Conservation (phyloP, 1,140 invertebrate species). For the Drosophila gunungcola region DNA sequence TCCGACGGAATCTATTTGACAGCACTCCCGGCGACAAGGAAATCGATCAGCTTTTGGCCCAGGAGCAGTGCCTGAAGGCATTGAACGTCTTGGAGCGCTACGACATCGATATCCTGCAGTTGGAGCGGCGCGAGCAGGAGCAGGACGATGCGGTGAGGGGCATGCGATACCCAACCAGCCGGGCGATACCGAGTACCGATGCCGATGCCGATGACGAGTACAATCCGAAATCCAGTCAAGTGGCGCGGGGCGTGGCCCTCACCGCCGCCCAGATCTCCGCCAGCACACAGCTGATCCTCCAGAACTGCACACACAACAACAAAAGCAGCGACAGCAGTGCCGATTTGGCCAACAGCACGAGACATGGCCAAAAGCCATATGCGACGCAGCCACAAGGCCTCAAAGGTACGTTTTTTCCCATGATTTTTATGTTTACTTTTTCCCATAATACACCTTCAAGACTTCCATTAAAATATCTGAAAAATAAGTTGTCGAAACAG, state of each 20-base stretch:
- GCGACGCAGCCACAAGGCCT: conserved; percentile 23
- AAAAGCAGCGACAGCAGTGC: not conserved
- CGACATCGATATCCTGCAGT: conserved; percentile 16
- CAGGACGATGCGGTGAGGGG: not conserved
- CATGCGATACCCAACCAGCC: not conserved
- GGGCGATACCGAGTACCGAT: not conserved
- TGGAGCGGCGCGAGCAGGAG: conserved; percentile 10
- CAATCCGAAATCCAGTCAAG: conserved; percentile 1
- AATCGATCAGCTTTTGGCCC: conserved; percentile 23
- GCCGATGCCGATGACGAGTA: conserved; percentile 1
- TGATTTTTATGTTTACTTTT: conserved; percentile 3
- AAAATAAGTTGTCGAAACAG: not conserved
- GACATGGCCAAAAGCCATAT: conserved; percentile 22
- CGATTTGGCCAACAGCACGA: conserved; percentile 22
- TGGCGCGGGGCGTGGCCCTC: not conserved
- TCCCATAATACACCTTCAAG: not conserved
- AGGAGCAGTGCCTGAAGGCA: conserved; percentile 3
- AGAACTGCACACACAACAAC: conserved; percentile 8
- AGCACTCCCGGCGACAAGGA: not conserved
- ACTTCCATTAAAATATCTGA: not conserved
- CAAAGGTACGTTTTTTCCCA: conserved; percentile 45
- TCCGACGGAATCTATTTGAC: conserved; percentile 46
- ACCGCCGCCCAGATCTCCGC: conserved; percentile 32
- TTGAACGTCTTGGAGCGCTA: conserved; percentile 7
- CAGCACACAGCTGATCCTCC: conserved; percentile 4